Evolutionary conservation across 1,140 invertebrate species (phyloP), one percentile per base, ranked within the genome.

Genomic region (Caenorhabditis tropicalis): DNA sequence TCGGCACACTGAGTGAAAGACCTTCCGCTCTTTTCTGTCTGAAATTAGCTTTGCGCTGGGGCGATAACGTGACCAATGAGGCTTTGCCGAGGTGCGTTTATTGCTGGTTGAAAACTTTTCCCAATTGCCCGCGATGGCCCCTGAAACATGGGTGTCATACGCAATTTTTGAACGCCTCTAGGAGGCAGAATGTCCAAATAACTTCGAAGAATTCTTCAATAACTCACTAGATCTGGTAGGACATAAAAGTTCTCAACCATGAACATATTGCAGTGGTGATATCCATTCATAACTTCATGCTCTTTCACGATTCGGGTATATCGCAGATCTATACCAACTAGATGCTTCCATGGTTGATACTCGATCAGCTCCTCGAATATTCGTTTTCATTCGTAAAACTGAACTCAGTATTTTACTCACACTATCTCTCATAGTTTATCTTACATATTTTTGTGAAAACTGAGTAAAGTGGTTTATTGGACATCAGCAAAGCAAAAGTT

Each of bases 91-190:
- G 88, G 88, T 89, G 88, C 88, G 88, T 89, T 89, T 89, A 89
- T 89, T 89, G 88, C 88, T 89, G 88, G 88, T 89, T 89, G 88
- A 89, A 89, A 89, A 89, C 88, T 89, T 89, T 85, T 87, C 82
- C 86, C 86, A 87, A 87, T 87, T 87, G 65, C 84, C 84, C 84
- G 84, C 84, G 65, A 43, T 84, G 82, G 7, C 70, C 82, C 82
- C 82, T 84, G 82, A 84, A 84, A 84, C 33, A 84, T 79, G 82
- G 82, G 82, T 70, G 60, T 15, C 82, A 70, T 65, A 82, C 82
- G 82, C 82, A 82, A 82, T 82, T 82, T 82, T 82, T 82, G 82
- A 70, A 82, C 33, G 65, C 65, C 65, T 74, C 65, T 43, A 33
- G 58, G 65, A 74, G 65, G 65, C 65, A 74, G 65, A 74, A 74